phyloP scores from a whole-genome alignment of 2,888 invertebrate species.

The Hecatera dysodea region DNA sequence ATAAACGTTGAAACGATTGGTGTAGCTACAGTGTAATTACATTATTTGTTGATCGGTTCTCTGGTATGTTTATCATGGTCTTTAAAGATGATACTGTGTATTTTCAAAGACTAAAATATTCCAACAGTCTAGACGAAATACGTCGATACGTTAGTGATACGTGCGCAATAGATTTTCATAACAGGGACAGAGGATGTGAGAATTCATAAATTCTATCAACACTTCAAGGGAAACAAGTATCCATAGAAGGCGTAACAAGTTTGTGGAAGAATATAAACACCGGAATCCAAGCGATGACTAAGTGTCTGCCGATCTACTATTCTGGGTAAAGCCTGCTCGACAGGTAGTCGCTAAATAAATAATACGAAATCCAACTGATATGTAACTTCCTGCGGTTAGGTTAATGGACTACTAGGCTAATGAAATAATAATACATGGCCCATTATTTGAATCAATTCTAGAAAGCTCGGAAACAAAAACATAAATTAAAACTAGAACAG shows the following conservation, averaged over 20 bases:
- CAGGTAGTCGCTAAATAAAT: slow-evolving; percentile 55
- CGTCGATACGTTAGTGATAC: neutral
- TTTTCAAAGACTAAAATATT: neutral
- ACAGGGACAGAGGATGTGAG: slow-evolving; percentile 26
- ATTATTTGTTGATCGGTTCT: slow-evolving; percentile 21
- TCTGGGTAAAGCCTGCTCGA: slow-evolving; percentile 52
- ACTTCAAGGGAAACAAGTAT: slow-evolving; percentile 56
- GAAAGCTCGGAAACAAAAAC: slow-evolving; percentile 46
- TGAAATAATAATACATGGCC: slow-evolving; percentile 55
- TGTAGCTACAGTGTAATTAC: slow-evolving; percentile 34
- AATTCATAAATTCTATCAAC: slow-evolving; percentile 34
- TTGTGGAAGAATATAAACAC: slow-evolving; percentile 57
- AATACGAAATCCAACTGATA: slow-evolving; percentile 54
- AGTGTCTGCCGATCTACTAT: slow-evolving; percentile 54
- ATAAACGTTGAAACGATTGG: slow-evolving; percentile 7
- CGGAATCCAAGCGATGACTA: slow-evolving; percentile 57
- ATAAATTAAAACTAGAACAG: slow-evolving; percentile 56
- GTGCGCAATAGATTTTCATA: slow-evolving; percentile 19
- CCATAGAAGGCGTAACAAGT: slow-evolving; percentile 57
- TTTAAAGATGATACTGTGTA: neutral
- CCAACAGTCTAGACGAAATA: neutral
- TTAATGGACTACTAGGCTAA: slow-evolving; percentile 49
- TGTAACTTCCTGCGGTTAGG: slow-evolving; percentile 60
- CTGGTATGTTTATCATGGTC: neutral
- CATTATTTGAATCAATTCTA: slow-evolving; percentile 54